Evolutionary conservation across 2,888 invertebrate genomes (phyloP), one percentile per base, ranked within the genome.

Genomic region (Ischnura elegans): DNA sequence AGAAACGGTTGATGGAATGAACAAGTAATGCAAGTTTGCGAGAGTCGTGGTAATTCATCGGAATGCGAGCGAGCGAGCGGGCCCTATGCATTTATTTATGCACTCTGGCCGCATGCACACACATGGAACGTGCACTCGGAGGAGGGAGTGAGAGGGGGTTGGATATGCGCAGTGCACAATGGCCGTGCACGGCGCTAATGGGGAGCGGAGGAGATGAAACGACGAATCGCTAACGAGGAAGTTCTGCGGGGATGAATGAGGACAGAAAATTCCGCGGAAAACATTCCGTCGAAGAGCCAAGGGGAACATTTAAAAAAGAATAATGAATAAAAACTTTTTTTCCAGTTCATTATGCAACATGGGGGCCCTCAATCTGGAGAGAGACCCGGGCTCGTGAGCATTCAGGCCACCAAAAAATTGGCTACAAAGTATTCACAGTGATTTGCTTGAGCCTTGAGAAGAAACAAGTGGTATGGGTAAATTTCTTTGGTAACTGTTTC

Each of bases 181-280:
- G 76, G 76, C 36, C 10, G 36, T 36, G 76, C 36, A 76, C 2
- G 19, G 76, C 76, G 76, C 36, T 76, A 76, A 76, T 76, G 76
- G 76, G 76, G 76, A 76, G 76, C 76, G 76, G 29, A 36, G 76
- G 76, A 76, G 76, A 76, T 36, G 36, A n/a, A 76, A 61, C 61
- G 76, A 36, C 29, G 76, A 76, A 76, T 76, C 76, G 16, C 76
- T 76, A 76, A 76, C 76, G 76, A 76, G 76, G 36, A 76, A n/a
- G 76, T 76, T 76, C 76, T 13, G 36, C 36, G 36, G n/a, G 16
- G 36, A 25, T 76, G 76, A 76, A 76, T 76, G n/a, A 76, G 76
- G 76, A 76, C 29, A 36, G 36, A 36, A 76, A 76, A 36, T 10
- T 36, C 76, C 13, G 8, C 6, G 76, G 36, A 76, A 76, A 76